Conservation (phyloP, 2,113 vertebrate genomes). For the Ophthalmolycus amberensis region DNA sequence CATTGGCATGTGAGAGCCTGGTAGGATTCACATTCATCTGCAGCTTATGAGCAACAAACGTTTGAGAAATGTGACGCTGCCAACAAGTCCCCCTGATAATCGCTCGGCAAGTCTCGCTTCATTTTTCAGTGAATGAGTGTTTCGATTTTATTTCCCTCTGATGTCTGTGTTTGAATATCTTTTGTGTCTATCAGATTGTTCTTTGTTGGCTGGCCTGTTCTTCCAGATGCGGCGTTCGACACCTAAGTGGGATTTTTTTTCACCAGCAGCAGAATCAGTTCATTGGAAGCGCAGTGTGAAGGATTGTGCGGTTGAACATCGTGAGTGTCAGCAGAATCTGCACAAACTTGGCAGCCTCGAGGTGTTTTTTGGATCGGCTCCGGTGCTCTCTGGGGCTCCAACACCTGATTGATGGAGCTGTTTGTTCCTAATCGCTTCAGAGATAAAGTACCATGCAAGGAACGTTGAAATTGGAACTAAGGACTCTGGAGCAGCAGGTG, state of each 20-base stretch:
- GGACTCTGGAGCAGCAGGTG: conserved; percentile 48
- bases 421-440: conserved; percentile 60
- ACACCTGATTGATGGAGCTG: conserved; percentile 60
- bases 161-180: background rate
- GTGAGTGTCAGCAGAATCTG: conserved; percentile 52
- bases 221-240: conserved; percentile 19
- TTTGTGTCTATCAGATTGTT: conserved; percentile 5
- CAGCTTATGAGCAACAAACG: background rate
- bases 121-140: background rate
- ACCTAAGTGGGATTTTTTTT: conserved; percentile 13
- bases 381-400: conserved; percentile 39
- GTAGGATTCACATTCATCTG: background rate
- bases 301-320: conserved; percentile 3
- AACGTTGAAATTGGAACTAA: conserved; percentile 42
- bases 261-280: background rate
- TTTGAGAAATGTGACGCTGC: background rate
- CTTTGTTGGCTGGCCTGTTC: background rate
- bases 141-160: background rate
- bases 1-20: background rate
- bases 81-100: background rate
- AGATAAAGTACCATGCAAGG: conserved; percentile 52
- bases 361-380: conserved; percentile 52
- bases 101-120: background rate
- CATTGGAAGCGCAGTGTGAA: conserved; percentile 31
- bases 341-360: conserved; percentile 44